phyloP scores from a whole-genome alignment of 2,888 invertebrate genomes.

The Coelogynopora nodosa region DNA sequence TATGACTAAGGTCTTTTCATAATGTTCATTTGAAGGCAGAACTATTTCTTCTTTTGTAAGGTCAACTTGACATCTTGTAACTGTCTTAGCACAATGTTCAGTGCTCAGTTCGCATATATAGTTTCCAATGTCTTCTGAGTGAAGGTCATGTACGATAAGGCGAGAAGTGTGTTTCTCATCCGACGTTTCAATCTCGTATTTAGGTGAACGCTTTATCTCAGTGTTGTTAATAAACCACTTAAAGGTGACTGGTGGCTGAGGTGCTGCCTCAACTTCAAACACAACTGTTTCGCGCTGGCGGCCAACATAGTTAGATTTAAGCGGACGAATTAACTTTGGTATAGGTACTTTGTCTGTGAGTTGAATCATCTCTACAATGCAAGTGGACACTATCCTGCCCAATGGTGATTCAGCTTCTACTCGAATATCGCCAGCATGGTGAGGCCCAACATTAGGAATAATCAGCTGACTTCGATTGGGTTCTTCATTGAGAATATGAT shows the following conservation, averaged over 20 bases:
- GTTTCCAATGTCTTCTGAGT: slow-evolving; percentile 65
- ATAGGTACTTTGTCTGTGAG: slow-evolving; percentile 4
- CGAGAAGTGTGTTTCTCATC: neutral
- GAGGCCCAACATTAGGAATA: slow-evolving; percentile 2
- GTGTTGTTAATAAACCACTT: slow-evolving; percentile 64
- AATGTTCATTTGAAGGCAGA: neutral
- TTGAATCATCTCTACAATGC: slow-evolving; percentile 41
- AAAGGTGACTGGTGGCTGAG: slow-evolving; percentile 40
- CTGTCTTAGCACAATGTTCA: neutral
- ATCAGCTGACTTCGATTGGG: slow-evolving; percentile 29
- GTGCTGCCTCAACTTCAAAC: slow-evolving; percentile 21
- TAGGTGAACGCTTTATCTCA: slow-evolving; percentile 62
- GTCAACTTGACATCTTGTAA: slow-evolving; percentile 30
- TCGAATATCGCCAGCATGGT: slow-evolving; percentile 26
- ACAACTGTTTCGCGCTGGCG: neutral
- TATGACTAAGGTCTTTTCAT: neutral
- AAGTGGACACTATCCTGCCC: slow-evolving; percentile 39
- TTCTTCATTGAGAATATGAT: neutral
- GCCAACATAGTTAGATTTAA: slow-evolving; percentile 19
- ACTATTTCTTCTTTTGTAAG: slow-evolving; percentile 20
- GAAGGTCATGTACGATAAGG: neutral
- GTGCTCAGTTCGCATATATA: slow-evolving; percentile 80
- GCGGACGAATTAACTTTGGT: slow-evolving; percentile 5
- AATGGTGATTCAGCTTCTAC: slow-evolving; percentile 31
- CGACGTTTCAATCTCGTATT: slow-evolving; percentile 62